phyloP scores from a whole-genome alignment of 2,113 vertebrate species.

The Upupa epops region DNA sequence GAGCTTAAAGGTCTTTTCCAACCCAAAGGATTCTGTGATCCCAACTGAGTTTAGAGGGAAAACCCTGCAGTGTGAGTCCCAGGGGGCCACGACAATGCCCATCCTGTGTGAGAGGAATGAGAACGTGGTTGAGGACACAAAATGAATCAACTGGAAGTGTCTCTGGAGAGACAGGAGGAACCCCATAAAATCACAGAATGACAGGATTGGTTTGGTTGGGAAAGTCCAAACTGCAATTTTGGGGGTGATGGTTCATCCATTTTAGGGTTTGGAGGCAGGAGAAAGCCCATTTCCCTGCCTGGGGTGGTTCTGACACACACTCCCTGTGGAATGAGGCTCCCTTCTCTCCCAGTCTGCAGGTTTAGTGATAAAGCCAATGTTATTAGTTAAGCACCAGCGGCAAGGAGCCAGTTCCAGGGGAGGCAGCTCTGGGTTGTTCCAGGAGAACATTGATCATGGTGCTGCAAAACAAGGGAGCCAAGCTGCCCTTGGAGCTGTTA shows the following conservation, averaged over 20 bases:
- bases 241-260: background rate
- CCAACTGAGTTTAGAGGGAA: background rate
- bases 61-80: background rate
- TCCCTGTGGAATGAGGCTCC: rapidly evolving
- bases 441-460: background rate
- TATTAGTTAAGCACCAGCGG: background rate
- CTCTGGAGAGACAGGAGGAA: no score
- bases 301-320: background rate
- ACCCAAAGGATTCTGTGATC: background rate
- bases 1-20: no score
- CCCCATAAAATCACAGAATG: no score
- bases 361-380: background rate
- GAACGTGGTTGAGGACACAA: no score
- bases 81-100: no score
- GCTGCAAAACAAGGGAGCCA: rapidly evolving
- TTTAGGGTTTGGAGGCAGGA: background rate
- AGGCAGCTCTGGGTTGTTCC: background rate
- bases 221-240: background rate
- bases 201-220: no score
- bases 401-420: background rate
- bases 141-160: no score
- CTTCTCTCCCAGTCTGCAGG: background rate
- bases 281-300: background rate
- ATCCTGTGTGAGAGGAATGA: no score
- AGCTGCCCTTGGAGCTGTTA: background rate